Base-by-base conservation (phyloP, 2,113 vertebrate genomes). In the Bambusicola thoracicus region DNA sequence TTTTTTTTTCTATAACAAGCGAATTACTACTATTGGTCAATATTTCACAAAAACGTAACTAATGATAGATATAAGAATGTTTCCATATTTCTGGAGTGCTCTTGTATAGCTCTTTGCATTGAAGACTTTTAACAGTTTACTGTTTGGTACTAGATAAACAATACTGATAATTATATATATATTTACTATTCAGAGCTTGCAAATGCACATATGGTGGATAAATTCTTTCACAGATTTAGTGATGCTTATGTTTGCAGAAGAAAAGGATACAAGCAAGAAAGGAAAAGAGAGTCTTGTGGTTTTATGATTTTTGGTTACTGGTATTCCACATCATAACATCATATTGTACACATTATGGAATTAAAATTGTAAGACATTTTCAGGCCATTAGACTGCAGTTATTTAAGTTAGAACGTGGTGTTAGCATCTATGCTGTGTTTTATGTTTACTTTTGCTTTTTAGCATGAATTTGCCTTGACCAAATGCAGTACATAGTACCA, bases 11-110 rank as follows among this genome's bases (percentile, higher is more conserved):
- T 59, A 2, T 87, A 73, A 86, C 36, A 81, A 81, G 10, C 1
- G 59, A 79, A 81, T 74, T 90, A 29, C 15, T 68, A 34, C 9
- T 82, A 92, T 78, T 83, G 21, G 10, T 73, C 53, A 48, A 72
- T 77, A 81, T 58, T 94, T 91, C 13, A 34, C 89, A 88, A 79
- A 91, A 63, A 56, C 30, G 63, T 86, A 65, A 77, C 38, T 51
- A 81, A 70, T 86, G 69, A 51, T 82, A 81, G 86, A 62, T 22
- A 12, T 40, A 44, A 65, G 4, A 27, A 61, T n/a, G 6, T 32
- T 38, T 92, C 24, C 69, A 10, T 10, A 34, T 40, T 69, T 69
- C 68, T 90, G 16, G 19, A 90, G 44, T 68, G n/a, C 7, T 69
- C 32, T 11, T 43, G 6, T 46, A 34, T 80, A 86, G 19, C 29